phyloP scores from a whole-genome alignment of 1,140 invertebrate species.

The Drosophila seguyi region DNA sequence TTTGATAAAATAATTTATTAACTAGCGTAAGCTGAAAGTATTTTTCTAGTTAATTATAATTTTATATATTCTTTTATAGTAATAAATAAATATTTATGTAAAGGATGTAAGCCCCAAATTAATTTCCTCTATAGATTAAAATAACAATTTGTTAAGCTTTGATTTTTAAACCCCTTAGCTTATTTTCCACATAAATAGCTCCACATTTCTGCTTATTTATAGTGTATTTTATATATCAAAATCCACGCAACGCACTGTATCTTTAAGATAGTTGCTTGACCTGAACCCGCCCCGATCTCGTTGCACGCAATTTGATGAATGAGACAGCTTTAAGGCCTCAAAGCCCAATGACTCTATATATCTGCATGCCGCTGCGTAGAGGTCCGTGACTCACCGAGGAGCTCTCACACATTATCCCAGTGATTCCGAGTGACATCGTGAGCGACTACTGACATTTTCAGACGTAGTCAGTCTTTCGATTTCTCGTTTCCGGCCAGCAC shows the following conservation, averaged over 20 bases:
- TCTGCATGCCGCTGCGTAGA: conserved; percentile 59
- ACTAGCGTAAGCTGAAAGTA: too few species aligned
- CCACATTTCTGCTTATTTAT: not conserved
- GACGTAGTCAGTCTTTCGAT: conserved; percentile 27
- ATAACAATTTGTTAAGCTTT: too few species aligned
- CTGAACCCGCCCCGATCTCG: conserved; percentile 43
- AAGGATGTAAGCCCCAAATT: too few species aligned
- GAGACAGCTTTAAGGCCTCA: conserved; percentile 15
- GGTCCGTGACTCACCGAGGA: conserved; percentile 45
- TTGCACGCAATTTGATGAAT: conserved; percentile 51
- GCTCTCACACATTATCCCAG: conserved; percentile 9
- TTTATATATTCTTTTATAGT: too few species aligned
- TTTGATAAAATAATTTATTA: too few species aligned
- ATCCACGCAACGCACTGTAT: conserved; percentile 2
- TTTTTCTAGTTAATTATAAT: too few species aligned
- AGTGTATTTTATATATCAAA: not conserved
- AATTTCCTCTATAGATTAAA: too few species aligned
- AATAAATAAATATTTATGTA: too few species aligned
- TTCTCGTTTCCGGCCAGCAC: conserved; percentile 76
- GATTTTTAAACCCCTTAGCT: too few species aligned
- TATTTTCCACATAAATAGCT: too few species aligned
- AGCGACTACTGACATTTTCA: conserved; percentile 47
- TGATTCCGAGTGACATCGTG: conserved; percentile 54
- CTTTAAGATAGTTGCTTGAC: conserved; percentile 34
- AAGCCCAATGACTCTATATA: conserved; percentile 28